Percentiles rank a stretch among this genome's conserved stretches.
These are phyloP conservation scores for Thermophis baileyi DNA, from an alignment of 2,113 vertebrate genomes.

Conservation along the genomic window DNA sequence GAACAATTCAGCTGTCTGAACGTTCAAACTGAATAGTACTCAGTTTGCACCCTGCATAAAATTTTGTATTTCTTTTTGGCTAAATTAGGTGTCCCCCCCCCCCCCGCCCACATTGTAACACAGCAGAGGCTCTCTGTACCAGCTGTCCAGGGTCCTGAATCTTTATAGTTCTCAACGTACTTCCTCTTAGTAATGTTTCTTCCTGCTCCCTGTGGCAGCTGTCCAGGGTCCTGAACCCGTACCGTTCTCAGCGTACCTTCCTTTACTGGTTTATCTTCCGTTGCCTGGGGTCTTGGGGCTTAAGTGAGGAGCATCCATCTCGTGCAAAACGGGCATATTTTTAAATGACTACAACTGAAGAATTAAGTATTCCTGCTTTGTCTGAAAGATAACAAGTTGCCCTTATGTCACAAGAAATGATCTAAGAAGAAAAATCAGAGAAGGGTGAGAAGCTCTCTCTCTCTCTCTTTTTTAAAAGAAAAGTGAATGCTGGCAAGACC, in stretches of 20 bases:
- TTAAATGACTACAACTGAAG: neutral
- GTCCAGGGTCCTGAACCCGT: neutral
- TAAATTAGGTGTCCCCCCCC: no score
- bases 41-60: neutral
- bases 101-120: accelerated
- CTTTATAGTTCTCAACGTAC: no score
- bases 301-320: neutral
- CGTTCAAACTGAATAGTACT: neutral
- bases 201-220: neutral
- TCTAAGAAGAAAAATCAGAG: neutral
- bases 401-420: neutral
- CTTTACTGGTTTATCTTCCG: neutral
- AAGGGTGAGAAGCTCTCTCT: neutral
- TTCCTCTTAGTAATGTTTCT: no score
- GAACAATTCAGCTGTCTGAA: neutral
- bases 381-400: neutral
- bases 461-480: neutral
- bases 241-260: neutral
- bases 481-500: neutral
- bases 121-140: no score
- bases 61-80: neutral
- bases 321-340: neutral
- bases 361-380: neutral
- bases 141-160: no score
- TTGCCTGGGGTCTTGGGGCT: neutral